Percentiles rank a stretch among this genome's conserved stretches.
Conservation (phyloP, 2,113 vertebrate species). For the Dipodomys stephensi region DNA sequence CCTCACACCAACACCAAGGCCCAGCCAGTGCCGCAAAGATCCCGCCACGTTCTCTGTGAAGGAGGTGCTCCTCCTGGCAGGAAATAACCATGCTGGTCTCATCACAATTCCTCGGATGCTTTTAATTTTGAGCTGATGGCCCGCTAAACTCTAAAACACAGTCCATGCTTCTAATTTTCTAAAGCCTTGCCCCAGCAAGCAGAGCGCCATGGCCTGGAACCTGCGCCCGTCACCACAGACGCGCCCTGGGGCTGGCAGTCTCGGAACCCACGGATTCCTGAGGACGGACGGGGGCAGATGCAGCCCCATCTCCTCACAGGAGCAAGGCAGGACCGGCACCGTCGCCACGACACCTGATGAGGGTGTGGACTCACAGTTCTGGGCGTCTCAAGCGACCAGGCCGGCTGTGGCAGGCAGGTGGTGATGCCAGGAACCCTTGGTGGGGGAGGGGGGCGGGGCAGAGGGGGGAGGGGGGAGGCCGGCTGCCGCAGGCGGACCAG, state of each 20-base stretch:
- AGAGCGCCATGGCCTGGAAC: not conserved
- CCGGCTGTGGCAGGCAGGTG: too few species aligned
- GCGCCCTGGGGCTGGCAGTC: not conserved
- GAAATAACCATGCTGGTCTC: not conserved
- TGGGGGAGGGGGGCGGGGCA: too few species aligned
- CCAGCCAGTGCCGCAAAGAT: not conserved
- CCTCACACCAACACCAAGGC: not conserved
- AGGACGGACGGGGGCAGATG: not conserved
- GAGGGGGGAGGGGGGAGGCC: too few species aligned
- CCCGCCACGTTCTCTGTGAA: not conserved
- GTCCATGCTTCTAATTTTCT: not conserved
- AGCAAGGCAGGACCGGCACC: not conserved
- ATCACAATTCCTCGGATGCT: not conserved
- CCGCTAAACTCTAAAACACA: not conserved
- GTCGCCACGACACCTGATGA: not conserved
- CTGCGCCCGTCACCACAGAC: not conserved
- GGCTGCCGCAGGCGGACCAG: too few species aligned
- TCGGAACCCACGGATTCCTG: not conserved
- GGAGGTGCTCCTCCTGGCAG: not conserved
- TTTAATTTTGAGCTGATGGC: not conserved
- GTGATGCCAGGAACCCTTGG: too few species aligned
- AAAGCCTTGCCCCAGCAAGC: not conserved
- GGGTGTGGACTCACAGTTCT: not conserved
- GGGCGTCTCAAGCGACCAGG: not conserved
- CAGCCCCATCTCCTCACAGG: not conserved